Base-by-base conservation (phyloP, 2,113 vertebrate species). In the Hippocampus abdominalis region DNA sequence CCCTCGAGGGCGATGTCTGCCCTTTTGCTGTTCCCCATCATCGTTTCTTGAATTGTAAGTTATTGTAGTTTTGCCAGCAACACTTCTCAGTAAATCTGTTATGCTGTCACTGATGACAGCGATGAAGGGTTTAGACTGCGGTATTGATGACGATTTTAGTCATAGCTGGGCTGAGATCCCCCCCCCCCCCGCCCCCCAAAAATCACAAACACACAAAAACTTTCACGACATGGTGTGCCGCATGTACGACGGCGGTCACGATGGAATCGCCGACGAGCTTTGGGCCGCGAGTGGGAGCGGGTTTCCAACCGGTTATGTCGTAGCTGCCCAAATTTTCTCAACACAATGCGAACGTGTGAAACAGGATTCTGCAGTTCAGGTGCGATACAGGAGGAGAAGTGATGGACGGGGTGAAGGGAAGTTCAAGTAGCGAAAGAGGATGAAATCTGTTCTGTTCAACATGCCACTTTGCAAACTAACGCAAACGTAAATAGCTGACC, bases 371-470 rank as follows among this genome's bases (percentile, higher is more conserved):
- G 78, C 68, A 79, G 80, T 56, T 77, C 25, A 77, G 74, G 82
- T 84, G 85, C 71, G 78, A 87, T 72, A 54, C 44, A 64, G 68
- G n/a, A 59, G 68, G 67, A 39, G 68, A 79, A 7, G 4, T 12
- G 8, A 66, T 65, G 49, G 27, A 36, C 32, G 20, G 75, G 77
- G 64, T 75, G 82, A 85, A 81, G 64, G 76, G 80, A 90, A 90
- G 91, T 91, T 90, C 88, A 91, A 90, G 88, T 85, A 78, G 88
- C 84, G 80, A 85, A 89, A 36, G 75, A 69, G 53, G 64, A 68
- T 59, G 4, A 49, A 74, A 67, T 77, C 51, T 29, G 18, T 1
- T 20, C 11, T 66, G 67, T 73, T 68, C 59, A 42, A 3, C n/a
- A 10, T 57, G 62, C 9, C 61, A 40, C 67, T 62, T 63, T 25